Evolutionary conservation across 1,140 invertebrate genomes (phyloP), one percentile per base, ranked within the genome.

Genomic region (Campoletis sonorensis): DNA sequence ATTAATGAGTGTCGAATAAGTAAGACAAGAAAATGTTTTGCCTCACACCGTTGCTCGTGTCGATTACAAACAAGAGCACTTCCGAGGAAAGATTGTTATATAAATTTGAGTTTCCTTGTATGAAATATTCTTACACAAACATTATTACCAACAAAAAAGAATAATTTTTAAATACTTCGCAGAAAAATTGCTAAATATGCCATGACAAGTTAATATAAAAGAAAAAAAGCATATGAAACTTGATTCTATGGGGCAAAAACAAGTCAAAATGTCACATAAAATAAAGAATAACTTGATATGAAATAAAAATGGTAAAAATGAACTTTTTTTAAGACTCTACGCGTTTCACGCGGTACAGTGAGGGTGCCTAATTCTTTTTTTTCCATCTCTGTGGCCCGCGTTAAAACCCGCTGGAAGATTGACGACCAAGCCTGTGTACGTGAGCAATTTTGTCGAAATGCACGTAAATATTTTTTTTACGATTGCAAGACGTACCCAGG

Each of bases 381-480:
- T 23, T 18, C 15, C 18, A 58, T 58, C 18, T 45, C 40, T 45
- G 21, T 58, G 21, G 18, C 21, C 54, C 21, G 1, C 18, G 18
- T 58, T 21, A 13, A 23, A 13, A 2, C 4, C 21, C 54, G 21
- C 54, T 58, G 1, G 54, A 58, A 21, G 54, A 58, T 58, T 58
- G 21, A 58, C 54, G 54, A 58, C 3, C 15, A 23, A 58, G 54
- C 54, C 54, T 58, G 18, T 58, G 21, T 58, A 58, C 18, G 54
- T 18, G 54, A 58, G 54, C 21, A 58, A 58, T 58, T 58, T 58
- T 58, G 54, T 58, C 54, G 21, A 58, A 5, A 58, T n/a, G 54
- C 1, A n/a, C 54, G 54, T 58, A 58, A 58, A 58, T 58, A 58
- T 58, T 58, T 58, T 54, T 58, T 58, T 58, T 58, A 58, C 54